phyloP scores from a whole-genome alignment of 2,797 vertebrate species.

The Platalea minor region DNA sequence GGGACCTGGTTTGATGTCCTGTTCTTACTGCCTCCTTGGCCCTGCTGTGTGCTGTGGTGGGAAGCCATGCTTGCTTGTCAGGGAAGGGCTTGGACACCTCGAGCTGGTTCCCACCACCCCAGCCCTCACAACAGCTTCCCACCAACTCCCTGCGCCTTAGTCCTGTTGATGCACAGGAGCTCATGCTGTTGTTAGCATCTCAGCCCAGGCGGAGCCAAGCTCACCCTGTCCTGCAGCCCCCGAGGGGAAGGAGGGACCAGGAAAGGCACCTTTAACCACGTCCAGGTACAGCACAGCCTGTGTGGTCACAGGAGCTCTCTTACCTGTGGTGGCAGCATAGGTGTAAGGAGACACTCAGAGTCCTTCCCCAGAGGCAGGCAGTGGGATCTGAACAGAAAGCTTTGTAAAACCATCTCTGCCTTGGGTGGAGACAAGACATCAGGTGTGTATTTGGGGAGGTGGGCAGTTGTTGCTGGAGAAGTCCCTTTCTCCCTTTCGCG shows the following conservation, averaged over 20 bases:
- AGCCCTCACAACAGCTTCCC: neutral
- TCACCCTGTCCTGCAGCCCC: neutral
- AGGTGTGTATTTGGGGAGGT: neutral
- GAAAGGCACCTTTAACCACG: neutral
- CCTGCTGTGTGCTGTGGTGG: neutral
- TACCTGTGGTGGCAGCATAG: neutral
- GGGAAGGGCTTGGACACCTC: neutral
- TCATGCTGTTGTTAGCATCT: neutral
- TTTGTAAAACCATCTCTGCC: neutral
- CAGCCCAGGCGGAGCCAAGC: neutral
- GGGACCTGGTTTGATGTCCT: neutral
- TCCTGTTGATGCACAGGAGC: neutral
- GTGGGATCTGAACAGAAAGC: neutral
- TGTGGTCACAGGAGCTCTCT: neutral
- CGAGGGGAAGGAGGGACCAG: neutral
- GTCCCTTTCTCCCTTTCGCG: neutral
- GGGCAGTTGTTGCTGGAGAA: neutral
- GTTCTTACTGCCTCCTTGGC: neutral
- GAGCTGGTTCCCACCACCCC: neutral
- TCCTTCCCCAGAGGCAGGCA: neutral
- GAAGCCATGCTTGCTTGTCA: neutral
- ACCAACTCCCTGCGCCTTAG: rapidly evolving
- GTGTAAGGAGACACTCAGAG: neutral
- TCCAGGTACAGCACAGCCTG: neutral
- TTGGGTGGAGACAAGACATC: neutral